Base-by-base conservation (phyloP, 1,140 invertebrate genomes). In the Copidosoma floridanum region DNA sequence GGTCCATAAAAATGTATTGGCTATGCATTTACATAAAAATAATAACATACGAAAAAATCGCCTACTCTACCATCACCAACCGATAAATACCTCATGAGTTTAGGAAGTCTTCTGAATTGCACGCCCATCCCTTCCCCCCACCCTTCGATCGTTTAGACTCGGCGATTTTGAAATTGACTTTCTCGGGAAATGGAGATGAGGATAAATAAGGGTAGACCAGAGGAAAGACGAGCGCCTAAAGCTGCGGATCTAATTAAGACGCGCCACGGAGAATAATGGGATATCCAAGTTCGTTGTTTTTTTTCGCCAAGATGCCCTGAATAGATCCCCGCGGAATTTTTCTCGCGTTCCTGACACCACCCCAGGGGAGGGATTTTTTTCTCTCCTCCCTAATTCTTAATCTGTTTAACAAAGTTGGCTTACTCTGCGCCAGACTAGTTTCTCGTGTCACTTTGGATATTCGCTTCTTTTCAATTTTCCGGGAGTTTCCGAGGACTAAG, bases 61-160 rank as follows among this genome's bases (percentile, higher is more conserved):
- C n/a, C n/a, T n/a, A n/a, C n/a, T n/a, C n/a, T n/a, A n/a, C n/a
- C n/a, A n/a, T n/a, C n/a, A n/a, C n/a, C n/a, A n/a, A n/a, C n/a
- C n/a, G n/a, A n/a, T n/a, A n/a, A n/a, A n/a, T 41, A 16, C 21
- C 43, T 3, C 46, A 70, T 71, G 64, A 70, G 65, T 70, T 43
- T 70, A 70, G 65, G 64, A 65, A 60, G 64, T 62, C 55, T 35
- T 51, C 37, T 51, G 26, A n/a, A n/a, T n/a, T n/a, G n/a, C n/a
- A n/a, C n/a, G n/a, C n/a, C n/a, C n/a, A n/a, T n/a, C n/a, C n/a
- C n/a, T n/a, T n/a, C n/a, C n/a, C n/a, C n/a, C n/a, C n/a, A n/a
- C n/a, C n/a, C n/a, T n/a, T n/a, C n/a, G n/a, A n/a, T n/a, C n/a
- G n/a, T n/a, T n/a, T n/a, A n/a, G n/a, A n/a, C n/a, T n/a, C n/a